Base-by-base conservation (phyloP, 2,113 vertebrate genomes). In the Gallinago media region DNA sequence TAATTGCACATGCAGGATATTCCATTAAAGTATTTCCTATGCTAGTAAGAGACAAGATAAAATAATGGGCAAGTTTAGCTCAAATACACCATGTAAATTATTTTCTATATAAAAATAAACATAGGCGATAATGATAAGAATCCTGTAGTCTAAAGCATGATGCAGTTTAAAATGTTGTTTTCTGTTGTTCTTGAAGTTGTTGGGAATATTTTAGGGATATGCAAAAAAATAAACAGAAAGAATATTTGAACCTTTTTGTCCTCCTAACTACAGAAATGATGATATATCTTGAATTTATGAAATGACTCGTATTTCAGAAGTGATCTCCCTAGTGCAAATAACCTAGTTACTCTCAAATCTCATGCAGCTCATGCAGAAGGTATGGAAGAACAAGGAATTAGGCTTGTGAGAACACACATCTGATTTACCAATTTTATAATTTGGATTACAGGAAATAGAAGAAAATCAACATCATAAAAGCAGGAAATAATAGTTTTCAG, bases 71-170 rank as follows among this genome's bases (percentile, higher is more conserved):
- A 87, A 87, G 38, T 94, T 97, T 94, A 92, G 89, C 88, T 93
- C 95, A 97, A 86, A 94, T 88, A 76, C 83, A 97, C 89, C 54
- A 82, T 72, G 54, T 92, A 89, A 89, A 96, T 96, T 72, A 88
- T 44, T 95, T 96, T 70, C n/a, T 32, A 92, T 91, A 95, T 87
- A 93, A 95, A 97, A 97, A 98, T 63, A 97, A 97, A 95, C 88
- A 67, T 5, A 92, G 54, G 34, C 79, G 95, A 81, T 44, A 66
- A 74, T 59, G 25, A 55, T 13, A 49, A 88, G 95, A 91, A 89
- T 90, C 46, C 89, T 93, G 95, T 72, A 83, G 90, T 97, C 92
- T 79, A 93, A 97, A 94, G 87, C 44, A 83, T 68, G 82, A 92
- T 84, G 91, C 31, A 66, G 70, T 77, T 95, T 92, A 77, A 91